Evolutionary conservation across 2,113 vertebrate species (phyloP).

Genomic region (Cnemophilus loriae): DNA sequence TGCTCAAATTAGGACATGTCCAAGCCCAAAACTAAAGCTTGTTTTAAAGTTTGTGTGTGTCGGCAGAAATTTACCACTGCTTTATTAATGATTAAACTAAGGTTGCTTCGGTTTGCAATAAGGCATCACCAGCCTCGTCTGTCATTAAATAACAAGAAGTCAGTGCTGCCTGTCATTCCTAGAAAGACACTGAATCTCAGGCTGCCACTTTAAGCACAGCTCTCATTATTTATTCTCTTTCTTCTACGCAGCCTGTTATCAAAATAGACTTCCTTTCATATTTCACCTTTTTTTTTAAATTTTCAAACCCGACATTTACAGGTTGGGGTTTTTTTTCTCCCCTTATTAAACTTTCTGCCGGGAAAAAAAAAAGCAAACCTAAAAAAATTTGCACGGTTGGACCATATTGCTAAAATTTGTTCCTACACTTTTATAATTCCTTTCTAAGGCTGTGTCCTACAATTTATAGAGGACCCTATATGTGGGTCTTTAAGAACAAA

Average conservation of each 20-base stretch:
- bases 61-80: neutral
- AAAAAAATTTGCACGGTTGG: neutral
- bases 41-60: neutral
- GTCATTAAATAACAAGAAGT: neutral
- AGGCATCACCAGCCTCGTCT: neutral
- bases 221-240: conserved; percentile 68
- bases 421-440: neutral
- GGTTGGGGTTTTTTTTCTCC: neutral
- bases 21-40: neutral
- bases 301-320: conserved; percentile 35
- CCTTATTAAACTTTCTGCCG: neutral
- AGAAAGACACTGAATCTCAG: conserved; percentile 9
- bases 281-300: neutral
- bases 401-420: neutral
- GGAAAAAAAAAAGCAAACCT: neutral
- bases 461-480: neutral
- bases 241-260: conserved; percentile 7
- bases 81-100: neutral
- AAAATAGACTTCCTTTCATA: conserved; percentile 52
- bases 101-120: neutral
- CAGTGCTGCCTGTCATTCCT: conserved; percentile 3
- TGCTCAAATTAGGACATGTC: neutral
- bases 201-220: conserved; percentile 8
- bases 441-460: neutral
- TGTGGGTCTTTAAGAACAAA: neutral